Evolutionary conservation across 2,113 vertebrate genomes (phyloP), one percentile per base, ranked within the genome.

Genomic region (Apus apus): DNA sequence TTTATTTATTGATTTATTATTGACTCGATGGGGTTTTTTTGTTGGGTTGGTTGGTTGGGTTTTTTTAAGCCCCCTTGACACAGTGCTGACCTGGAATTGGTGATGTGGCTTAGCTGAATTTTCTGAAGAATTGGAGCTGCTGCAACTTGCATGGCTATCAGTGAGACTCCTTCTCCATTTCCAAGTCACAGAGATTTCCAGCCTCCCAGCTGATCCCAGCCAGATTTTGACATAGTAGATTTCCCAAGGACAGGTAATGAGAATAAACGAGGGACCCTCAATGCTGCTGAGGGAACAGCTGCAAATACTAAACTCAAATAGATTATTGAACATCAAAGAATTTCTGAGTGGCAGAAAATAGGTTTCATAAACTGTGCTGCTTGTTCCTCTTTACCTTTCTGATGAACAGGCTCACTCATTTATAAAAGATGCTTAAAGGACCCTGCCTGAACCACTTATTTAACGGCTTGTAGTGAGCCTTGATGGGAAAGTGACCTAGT

Each of bases 401-500:
- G 92, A 93, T 66, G 70, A 89, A 46, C 71, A 79, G 72, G 85
- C 87, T 54, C 27, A 15, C 77, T 92, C 7, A 6, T 92, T 89
- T 91, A 45, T 61, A 46, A 72, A 79, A 83, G 92, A 54, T 85
- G 74, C 71, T 81, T 72, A 78, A 84, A 94, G 91, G 80, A 56
- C 77, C 34, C 83, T 81, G 89, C 4, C 54, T 85, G 84, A 68
- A 30, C 61, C 80, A 75, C 93, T 94, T 92, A 81, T 34, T 95
- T 95, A 95, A 78, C 2, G 1, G 91, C 51, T 91, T 68, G 67
- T 61, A 78, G 94, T 38, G 84, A 95, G 93, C 91, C 74, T 82
- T 79, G 95, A 85, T 96, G 95, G 93, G 94, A 94, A 95, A 82
- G 93, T 96, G 96, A 97, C 96, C 96, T 97, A 97, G 95, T 97